Evolutionary conservation across 2,888 invertebrate genomes (phyloP).

Genomic region (Lithodes maja): DNA sequence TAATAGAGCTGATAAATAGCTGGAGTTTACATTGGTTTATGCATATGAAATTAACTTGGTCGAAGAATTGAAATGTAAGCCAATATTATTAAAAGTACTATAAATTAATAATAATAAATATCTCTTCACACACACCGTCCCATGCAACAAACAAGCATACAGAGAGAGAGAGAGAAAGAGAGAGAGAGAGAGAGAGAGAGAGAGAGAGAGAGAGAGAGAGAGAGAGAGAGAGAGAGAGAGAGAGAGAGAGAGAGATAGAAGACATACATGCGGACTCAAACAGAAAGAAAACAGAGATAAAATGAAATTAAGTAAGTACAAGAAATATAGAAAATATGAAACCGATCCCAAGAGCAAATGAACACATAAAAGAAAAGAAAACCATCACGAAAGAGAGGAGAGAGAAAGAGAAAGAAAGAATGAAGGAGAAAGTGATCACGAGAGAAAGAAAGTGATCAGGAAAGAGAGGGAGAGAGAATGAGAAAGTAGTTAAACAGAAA

Average conservation of each 20-base stretch:
- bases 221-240: not conserved
- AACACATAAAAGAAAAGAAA: not conserved
- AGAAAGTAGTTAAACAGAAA: not conserved
- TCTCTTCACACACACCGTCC: too few relatives aligned
- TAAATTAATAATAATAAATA: too few relatives aligned
- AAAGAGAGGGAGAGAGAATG: not conserved
- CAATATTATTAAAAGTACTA: too few relatives aligned
- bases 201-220: not conserved
- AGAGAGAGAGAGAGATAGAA: not conserved
- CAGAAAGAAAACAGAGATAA: not conserved
- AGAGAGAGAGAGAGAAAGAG: constrained; percentile 20
- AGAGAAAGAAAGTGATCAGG: not conserved
- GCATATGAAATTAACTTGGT: too few relatives aligned
- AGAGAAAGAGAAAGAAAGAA: not conserved
- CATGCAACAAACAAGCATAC: too few relatives aligned
- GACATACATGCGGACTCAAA: not conserved
- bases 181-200: not conserved
- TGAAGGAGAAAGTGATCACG: not conserved
- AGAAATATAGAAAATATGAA: not conserved
- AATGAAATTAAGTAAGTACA: not conserved
- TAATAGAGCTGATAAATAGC: too few relatives aligned
- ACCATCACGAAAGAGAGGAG: not conserved
- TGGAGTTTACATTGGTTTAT: too few relatives aligned
- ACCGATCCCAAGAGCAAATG: too few relatives aligned
- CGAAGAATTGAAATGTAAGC: too few relatives aligned